Evolutionary conservation across 2,888 invertebrate species (phyloP), one percentile per base, ranked within the genome.

Genomic region (Serripes groenlandicus): DNA sequence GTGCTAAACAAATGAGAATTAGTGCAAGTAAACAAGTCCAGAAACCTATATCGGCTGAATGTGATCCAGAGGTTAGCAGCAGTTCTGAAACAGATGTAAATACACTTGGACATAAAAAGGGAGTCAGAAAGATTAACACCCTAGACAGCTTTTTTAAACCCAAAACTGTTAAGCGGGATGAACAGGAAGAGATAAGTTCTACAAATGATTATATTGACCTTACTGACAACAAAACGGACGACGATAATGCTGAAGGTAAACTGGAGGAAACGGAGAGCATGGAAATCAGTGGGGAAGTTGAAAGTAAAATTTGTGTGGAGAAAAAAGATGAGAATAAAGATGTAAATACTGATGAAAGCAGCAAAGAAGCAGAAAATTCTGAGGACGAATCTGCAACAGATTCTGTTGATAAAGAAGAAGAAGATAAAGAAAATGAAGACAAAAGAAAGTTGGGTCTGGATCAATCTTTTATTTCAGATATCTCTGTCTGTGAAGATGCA

Each of bases 21-120:
- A 68, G 72, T 23, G 23, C 73, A 9, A 23, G 34, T 15, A 62
- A 58, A 30, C 52, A 34, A 54, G 49, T 35, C 0, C 26, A n/a
- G 2, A 78, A 79, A 34, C 71, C 74, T 11, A 52, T 73, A 0
- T 35, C 52, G 23, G 73, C 52, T 5, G 86, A 86, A 26, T 87
- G 91, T 81, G 92, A 92, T 37, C 89, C 91, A 74, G 92, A 92
- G 75, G 93, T 93, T 7, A 93, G 92, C 64, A 92, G 92, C 21
- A 92, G 92, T 75, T 92, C 93, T 3, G 93, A 92, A 60, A 89
- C 92, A 9, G 92, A 92, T 26, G 75, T 77, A 11, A 34, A 78
- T 7, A 32, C 73, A 3, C 70, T 56, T 3, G 75, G 72, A 18
- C 75, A 73, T 5, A 77, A 78, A 54, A 81, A 77, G 49, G 75